Conservation (phyloP, 2,113 vertebrate species). For the Camelus bactrianus region DNA sequence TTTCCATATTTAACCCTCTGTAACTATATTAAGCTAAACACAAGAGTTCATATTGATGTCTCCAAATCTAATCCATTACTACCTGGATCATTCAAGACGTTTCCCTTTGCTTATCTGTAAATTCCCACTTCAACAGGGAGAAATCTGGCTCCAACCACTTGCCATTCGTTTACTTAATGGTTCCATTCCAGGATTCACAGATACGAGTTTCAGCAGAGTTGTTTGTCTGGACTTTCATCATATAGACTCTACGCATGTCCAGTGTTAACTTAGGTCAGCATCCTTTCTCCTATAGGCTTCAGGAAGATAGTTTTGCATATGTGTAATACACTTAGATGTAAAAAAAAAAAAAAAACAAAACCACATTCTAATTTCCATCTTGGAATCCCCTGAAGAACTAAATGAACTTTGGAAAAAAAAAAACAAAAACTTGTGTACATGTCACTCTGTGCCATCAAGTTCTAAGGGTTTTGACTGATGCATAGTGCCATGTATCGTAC, state of each 20-base stretch:
- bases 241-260: background rate
- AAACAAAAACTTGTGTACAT: background rate
- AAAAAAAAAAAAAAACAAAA: no score
- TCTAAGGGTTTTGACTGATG: background rate
- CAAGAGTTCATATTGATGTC: background rate
- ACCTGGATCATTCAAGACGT: background rate
- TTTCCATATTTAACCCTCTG: background rate
- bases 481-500: background rate
- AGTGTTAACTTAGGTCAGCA: background rate
- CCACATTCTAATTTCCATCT: background rate
- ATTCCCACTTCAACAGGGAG: background rate
- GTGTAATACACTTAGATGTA: background rate
- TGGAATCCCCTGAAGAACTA: background rate
- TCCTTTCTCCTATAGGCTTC: background rate
- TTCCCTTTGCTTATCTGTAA: background rate
- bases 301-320: background rate
- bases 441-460: background rate
- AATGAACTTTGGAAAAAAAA: background rate
- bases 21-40: background rate
- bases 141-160: background rate
- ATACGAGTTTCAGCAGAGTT: background rate
- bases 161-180: background rate
- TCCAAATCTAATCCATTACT: background rate
- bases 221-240: background rate
- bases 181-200: background rate